Percentiles rank a stretch among this genome's conserved stretches.
Evolutionary conservation across 1,140 invertebrate species (phyloP).

Genomic region (Copidosoma floridanum): DNA sequence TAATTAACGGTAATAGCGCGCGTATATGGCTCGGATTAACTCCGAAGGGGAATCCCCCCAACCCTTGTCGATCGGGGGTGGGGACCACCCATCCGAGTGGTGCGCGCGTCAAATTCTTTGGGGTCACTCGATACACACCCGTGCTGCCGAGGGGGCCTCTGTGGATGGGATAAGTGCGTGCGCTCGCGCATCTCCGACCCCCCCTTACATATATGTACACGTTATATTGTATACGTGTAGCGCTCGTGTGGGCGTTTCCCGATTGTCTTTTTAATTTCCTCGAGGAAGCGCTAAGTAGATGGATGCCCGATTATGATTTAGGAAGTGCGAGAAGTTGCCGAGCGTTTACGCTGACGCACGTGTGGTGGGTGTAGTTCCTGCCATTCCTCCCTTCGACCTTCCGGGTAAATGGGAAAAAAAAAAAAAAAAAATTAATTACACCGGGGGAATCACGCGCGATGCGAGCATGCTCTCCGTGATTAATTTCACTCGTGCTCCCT

Average conservation of each 20-base stretch:
- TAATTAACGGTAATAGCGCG: slow-evolving; percentile 58
- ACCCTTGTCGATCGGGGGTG: too few species aligned
- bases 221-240: background rate
- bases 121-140: slow-evolving; percentile 6
- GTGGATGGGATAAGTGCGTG: background rate
- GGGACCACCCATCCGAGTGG: too few species aligned
- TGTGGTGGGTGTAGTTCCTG: too few species aligned
- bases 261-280: slow-evolving; percentile 22
- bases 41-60: slow-evolving; percentile 29
- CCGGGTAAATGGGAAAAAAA: too few species aligned
- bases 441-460: too few species aligned
- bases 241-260: slow-evolving; percentile 13
- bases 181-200: background rate
- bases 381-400: too few species aligned
- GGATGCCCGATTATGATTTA: slow-evolving; percentile 21
- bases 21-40: slow-evolving; percentile 57
- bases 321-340: slow-evolving; percentile 1
- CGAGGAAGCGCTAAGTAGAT: slow-evolving; percentile 11
- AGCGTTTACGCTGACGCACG: too few species aligned
- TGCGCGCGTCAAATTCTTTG: slow-evolving; percentile 22
- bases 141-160: background rate
- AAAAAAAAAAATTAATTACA: too few species aligned
- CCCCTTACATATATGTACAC: background rate
- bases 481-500: too few species aligned
- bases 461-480: too few species aligned